Evolutionary conservation across 2,797 vertebrate genomes (phyloP).

Genomic region (Sandelia bainsii): DNA sequence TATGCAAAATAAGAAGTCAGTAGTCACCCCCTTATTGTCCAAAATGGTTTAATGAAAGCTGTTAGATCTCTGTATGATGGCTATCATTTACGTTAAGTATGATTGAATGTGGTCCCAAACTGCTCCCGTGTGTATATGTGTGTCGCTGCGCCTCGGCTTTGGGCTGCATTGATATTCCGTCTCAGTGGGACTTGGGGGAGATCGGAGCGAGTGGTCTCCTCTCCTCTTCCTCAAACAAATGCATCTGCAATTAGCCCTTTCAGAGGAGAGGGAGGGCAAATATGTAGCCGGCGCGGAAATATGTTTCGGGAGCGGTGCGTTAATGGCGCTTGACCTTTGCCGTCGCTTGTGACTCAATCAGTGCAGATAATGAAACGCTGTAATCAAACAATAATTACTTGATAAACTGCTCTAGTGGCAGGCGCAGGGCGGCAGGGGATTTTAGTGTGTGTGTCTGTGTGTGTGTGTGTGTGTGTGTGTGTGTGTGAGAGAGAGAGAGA

Average conservation of each 20-base stretch:
- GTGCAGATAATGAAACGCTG: slow-evolving; percentile 89
- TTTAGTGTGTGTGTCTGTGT: slow-evolving; percentile 50
- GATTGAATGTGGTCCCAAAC: slow-evolving; percentile 61
- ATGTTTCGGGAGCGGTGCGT: slow-evolving; percentile 79
- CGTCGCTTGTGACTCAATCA: slow-evolving; percentile 87
- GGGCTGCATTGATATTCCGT: slow-evolving; percentile 76
- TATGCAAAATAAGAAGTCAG: slow-evolving; percentile 35
- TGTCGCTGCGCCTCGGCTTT: slow-evolving; percentile 16
- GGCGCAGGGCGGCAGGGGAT: slow-evolving; percentile 69
- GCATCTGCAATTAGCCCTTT: slow-evolving; percentile 88
- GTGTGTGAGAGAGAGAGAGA: slow-evolving; percentile 7
- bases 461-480: slow-evolving; percentile 26
- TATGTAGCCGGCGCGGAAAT: slow-evolving; percentile 77
- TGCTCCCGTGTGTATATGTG: slow-evolving; percentile 59
- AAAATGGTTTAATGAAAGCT: slow-evolving; percentile 54
- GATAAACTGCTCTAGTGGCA: slow-evolving; percentile 86
- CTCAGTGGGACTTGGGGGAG: slow-evolving; percentile 66
- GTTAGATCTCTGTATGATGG: slow-evolving; percentile 59
- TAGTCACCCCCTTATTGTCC: slow-evolving; percentile 45
- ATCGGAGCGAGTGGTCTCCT: slow-evolving; percentile 60
- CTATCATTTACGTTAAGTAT: slow-evolving; percentile 56
- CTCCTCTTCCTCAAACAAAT: slow-evolving; percentile 87
- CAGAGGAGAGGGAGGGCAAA: slow-evolving; percentile 84
- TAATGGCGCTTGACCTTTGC: slow-evolving; percentile 88
- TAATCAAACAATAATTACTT: slow-evolving; percentile 91